These are phyloP conservation scores for Ceratitis capitata DNA, from an alignment of 1,140 invertebrate species.

Conservation along the genomic window DNA sequence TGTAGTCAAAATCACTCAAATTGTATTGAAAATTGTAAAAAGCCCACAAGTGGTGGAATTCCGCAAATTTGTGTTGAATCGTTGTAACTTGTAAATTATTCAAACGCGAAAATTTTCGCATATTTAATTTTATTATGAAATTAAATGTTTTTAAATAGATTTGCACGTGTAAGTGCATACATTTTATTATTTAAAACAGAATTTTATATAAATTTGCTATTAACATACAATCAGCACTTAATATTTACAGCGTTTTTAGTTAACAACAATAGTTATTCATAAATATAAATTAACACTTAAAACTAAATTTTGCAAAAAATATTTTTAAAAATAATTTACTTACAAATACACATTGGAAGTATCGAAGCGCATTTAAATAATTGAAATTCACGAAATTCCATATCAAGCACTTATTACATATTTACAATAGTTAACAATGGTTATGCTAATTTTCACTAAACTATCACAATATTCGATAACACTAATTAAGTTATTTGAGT, in stretches of 20 bases:
- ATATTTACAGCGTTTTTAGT: neutral
- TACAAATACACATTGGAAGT: neutral
- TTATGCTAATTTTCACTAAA: neutral
- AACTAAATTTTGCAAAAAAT: neutral
- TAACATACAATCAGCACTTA: neutral
- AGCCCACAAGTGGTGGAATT: neutral
- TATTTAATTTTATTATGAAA: constrained; percentile 7
- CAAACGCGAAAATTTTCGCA: neutral
- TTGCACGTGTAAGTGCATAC: no score
- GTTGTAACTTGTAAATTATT: neutral
- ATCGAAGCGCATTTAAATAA: neutral
- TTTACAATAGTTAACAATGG: neutral
- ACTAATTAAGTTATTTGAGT: neutral
- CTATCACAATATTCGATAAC: neutral
- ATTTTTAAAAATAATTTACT: neutral
- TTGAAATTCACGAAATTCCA: constrained; percentile 17
- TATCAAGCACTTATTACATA: neutral
- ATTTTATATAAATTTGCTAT: neutral
- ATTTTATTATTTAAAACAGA: neutral
- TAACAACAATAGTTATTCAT: neutral
- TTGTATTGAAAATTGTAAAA: neutral
- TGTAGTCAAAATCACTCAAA: neutral
- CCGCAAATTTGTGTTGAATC: neutral
- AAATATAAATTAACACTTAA: neutral
- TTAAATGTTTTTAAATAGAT: no score